Percentiles rank a stretch among this genome's conserved stretches.
phyloP scores from a whole-genome alignment of 1,140 invertebrate genomes.

The Phthorimaea operculella region DNA sequence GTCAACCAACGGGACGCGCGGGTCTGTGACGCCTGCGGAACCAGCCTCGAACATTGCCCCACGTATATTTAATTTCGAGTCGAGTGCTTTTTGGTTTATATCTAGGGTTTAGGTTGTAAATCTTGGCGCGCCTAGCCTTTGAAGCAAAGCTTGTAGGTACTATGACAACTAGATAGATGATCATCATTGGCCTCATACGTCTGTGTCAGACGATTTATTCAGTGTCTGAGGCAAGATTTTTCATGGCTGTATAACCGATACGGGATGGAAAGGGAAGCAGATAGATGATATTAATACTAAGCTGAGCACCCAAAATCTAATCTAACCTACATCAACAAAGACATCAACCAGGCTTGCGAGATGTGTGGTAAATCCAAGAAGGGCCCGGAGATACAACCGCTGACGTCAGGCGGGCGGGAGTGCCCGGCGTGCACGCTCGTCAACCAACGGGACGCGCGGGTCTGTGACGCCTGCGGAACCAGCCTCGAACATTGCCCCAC shows the following conservation, averaged over 20 bases:
- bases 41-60: conserved; percentile 78
- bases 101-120: not conserved
- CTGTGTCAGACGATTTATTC: too few relatives aligned
- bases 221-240: too few relatives aligned
- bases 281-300: too few relatives aligned
- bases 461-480: conserved; percentile 76
- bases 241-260: too few relatives aligned
- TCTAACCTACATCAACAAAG: conserved; percentile 77
- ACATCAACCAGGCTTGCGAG: conserved; percentile 73
- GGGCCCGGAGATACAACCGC: conserved; percentile 72
- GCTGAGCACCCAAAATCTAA: too few relatives aligned
- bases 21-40: conserved; percentile 76
- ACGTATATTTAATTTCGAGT: conserved; percentile 72
- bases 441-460: conserved; percentile 75
- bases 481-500: conserved; percentile 81
- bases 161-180: too few relatives aligned
- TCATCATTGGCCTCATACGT: too few relatives aligned
- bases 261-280: too few relatives aligned
- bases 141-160: too few relatives aligned
- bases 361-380: conserved; percentile 78
- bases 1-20: conserved; percentile 78
- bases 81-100: not conserved
- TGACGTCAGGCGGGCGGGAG: conserved; percentile 79
- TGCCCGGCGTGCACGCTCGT: conserved; percentile 83
- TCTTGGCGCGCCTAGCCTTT: too few relatives aligned